Evolutionary conservation across 2,113 vertebrate species (phyloP), one percentile per base, ranked within the genome.

Genomic region (Rhinopomastus cyanomelas): DNA sequence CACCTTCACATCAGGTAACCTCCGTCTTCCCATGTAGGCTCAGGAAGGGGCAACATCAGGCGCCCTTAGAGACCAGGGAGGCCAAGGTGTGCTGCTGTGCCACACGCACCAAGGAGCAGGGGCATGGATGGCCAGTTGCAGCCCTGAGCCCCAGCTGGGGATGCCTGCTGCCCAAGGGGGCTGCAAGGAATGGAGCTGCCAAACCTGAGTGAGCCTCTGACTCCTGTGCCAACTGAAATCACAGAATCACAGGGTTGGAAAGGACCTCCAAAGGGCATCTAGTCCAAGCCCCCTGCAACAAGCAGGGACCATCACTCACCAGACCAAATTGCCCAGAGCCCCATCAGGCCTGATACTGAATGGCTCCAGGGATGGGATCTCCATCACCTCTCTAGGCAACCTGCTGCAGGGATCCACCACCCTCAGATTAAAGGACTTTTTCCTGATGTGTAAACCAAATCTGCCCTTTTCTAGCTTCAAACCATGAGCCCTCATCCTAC

Each of bases 1-100:
- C 0, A 0, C 4, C 0, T 3, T 17, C 5, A 0, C 19, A 22
- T 18, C 5, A 6, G 37, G 74, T 26, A 79, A 51, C 34, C 32
- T 36, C 2, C 2, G 48, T 34, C 74, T 30, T 48, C 52, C 67
- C 30, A 1, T 1, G 9, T 12, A 18, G 21, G 21, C 29, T 87
- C 2, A 6, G n/a, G 3, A 13, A 13, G 29, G n/a, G 64, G 49
- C 55, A 49, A 36, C 22, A 8, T 39, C n/a, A 48, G 22, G 2
- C 3, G 22, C 10, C 5, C 6, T 22, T 6, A 14, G 65, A 34
- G 57, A 32, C 19, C 0, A 0, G 6, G 16, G 55, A 49, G 81
- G 59, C 79, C 12, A 39, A 64, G 60, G 48, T 16, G 68, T 77
- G 25, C 29, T 3, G 1, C 13, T 6, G 8, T 23, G 27, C 2